These are phyloP conservation scores for Tineola bisselliella DNA, from an alignment of 2,888 invertebrate genomes.

Conservation along the genomic window DNA sequence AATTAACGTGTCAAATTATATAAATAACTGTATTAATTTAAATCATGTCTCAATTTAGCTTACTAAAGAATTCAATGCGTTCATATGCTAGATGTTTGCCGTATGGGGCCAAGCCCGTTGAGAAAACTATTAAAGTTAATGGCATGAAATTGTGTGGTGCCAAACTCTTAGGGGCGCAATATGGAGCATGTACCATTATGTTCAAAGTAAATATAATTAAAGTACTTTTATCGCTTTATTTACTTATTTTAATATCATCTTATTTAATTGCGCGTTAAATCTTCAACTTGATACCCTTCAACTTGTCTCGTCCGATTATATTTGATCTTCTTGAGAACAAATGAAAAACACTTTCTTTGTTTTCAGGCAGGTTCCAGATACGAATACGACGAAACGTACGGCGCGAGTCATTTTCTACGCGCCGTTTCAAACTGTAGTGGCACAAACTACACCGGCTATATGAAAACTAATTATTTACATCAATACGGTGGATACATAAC, in stretches of 20 bases:
- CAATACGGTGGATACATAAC: conserved; percentile 78
- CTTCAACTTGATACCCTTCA: no score
- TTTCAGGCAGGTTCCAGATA: conserved; percentile 84
- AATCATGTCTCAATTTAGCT: background rate
- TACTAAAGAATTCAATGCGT: background rate
- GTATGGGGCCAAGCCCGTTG: conserved; percentile 42
- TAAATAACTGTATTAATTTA: no score
- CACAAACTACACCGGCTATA: conserved; percentile 71
- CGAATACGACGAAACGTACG: conserved; percentile 78
- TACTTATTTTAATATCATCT: no score
- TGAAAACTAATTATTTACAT: conserved; percentile 79
- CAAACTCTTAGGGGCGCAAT: conserved; percentile 31
- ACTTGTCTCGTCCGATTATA: no score
- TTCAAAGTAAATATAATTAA: conserved; percentile 34
- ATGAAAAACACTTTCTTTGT: no score
- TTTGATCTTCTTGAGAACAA: no score
- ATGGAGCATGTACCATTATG: conserved; percentile 47
- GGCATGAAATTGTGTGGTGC: conserved; percentile 38
- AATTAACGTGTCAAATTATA: no score
- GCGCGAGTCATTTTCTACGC: conserved; percentile 82
- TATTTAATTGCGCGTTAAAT: no score
- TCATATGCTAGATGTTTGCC: conserved; percentile 40
- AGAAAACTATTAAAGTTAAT: conserved; percentile 34
- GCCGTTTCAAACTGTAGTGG: conserved; percentile 78
- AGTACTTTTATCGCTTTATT: background rate